These are phyloP conservation scores for Atta cephalotes DNA, from an alignment of 1,140 invertebrate genomes.

Conservation along the genomic window DNA sequence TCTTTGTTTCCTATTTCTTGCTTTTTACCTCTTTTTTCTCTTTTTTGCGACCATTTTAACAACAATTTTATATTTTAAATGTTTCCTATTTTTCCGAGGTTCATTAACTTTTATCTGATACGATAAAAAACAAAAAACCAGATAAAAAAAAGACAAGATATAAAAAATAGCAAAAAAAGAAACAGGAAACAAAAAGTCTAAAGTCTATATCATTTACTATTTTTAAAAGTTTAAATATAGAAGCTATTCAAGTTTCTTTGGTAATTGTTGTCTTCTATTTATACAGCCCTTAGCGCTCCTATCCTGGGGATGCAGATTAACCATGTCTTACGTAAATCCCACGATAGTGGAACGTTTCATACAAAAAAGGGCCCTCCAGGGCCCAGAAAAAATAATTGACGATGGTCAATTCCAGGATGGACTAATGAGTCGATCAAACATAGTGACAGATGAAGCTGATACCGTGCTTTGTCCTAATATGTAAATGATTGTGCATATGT, in stretches of 20 bases:
- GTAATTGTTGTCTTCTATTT: conserved; percentile 6
- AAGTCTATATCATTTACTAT: background rate
- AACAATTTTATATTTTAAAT: too few relatives aligned
- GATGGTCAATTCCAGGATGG: conserved; percentile 89
- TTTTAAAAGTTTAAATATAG: background rate
- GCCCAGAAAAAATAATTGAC: conserved; percentile 88
- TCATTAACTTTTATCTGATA: too few relatives aligned
- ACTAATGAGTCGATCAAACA: conserved; percentile 86
- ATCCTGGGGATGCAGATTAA: conserved; percentile 91
- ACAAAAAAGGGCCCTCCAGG: conserved; percentile 88
- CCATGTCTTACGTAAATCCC: conserved; percentile 90
- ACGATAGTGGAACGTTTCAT: conserved; percentile 89
- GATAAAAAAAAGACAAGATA: too few relatives aligned
- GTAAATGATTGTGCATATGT: conserved; percentile 31
- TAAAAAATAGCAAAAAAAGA: too few relatives aligned
- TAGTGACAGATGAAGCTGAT: conserved; percentile 86
- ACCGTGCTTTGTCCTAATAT: conserved; percentile 85
- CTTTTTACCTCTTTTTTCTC: too few relatives aligned
- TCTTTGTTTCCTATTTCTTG: too few relatives aligned
- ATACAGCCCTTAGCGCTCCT: conserved; percentile 91
- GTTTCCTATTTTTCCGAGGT: too few relatives aligned
- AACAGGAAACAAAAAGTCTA: too few relatives aligned
- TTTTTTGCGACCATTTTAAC: too few relatives aligned
- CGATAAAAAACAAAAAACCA: too few relatives aligned
- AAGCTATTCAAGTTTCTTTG: too few relatives aligned